phyloP scores from a whole-genome alignment of 2,888 invertebrate genomes.

The Cerastis rubricosa region DNA sequence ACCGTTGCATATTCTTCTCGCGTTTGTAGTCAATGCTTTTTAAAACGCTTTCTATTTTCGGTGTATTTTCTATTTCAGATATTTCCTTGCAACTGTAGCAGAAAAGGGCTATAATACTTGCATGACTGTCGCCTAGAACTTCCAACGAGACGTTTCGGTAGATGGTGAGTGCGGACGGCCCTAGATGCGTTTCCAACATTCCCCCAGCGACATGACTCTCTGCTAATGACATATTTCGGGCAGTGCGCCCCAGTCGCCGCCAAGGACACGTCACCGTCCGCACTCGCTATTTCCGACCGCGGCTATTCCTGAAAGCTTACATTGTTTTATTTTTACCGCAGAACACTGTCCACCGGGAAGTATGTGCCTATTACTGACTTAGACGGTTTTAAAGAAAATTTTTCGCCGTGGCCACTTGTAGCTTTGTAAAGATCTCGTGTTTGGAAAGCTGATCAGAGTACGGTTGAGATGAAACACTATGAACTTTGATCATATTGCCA shows the following conservation, averaged over 20 bases:
- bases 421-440: slow-evolving; percentile 51
- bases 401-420: slow-evolving; percentile 7
- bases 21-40: slow-evolving; percentile 3
- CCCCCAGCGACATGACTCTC: slow-evolving; percentile 70
- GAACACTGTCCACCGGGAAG: slow-evolving; percentile 85
- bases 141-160: neutral
- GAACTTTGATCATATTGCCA: slow-evolving; percentile 72
- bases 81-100: neutral
- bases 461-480: slow-evolving; percentile 56
- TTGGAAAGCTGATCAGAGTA: slow-evolving; percentile 61
- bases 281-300: slow-evolving; percentile 83
- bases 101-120: neutral
- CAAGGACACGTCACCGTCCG: slow-evolving; percentile 87
- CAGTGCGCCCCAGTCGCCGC: slow-evolving; percentile 76
- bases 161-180: slow-evolving; percentile 11
- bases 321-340: slow-evolving; percentile 88
- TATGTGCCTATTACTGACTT: slow-evolving; percentile 73
- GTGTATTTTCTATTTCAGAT: neutral
- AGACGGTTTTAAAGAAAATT: slow-evolving; percentile 33
- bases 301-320: slow-evolving; percentile 89
- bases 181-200: slow-evolving; percentile 65
- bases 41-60: slow-evolving; percentile 22
- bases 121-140: neutral
- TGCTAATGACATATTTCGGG: slow-evolving; percentile 86
- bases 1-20: neutral